Conservation (phyloP, 1,140 invertebrate genomes). For the Mycetomoellerius zeteki region DNA sequence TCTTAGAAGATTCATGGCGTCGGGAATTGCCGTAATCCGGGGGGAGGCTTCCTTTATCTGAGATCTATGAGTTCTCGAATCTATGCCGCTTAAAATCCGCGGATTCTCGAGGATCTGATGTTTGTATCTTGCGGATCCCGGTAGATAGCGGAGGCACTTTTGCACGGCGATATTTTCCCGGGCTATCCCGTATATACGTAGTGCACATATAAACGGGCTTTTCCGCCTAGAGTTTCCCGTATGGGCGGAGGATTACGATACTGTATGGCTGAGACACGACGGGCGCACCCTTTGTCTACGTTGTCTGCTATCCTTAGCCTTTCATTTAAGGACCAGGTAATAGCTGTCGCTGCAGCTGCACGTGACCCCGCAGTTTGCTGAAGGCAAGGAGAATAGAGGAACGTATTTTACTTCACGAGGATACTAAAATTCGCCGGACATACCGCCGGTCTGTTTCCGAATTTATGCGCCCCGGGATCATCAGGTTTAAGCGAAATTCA, state of each 20-base stretch:
- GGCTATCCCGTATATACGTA: constrained; percentile 36
- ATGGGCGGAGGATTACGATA: constrained; percentile 76
- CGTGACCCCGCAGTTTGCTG: constrained; percentile 35
- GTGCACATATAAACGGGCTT: constrained; percentile 60
- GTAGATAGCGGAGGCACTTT: background rate
- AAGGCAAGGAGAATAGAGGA: background rate
- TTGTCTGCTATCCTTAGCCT: constrained; percentile 46
- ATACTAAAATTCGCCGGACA: constrained; percentile 26
- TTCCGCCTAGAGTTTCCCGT: constrained; percentile 66
- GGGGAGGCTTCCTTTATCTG: background rate
- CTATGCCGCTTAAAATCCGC: constrained; percentile 1
- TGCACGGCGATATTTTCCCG: constrained; percentile 21
- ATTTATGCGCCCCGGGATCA: constrained; percentile 7
- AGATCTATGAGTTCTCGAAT: constrained; percentile 19
- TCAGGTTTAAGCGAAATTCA: constrained; percentile 14
- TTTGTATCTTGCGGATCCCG: constrained; percentile 24
- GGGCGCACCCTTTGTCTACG: constrained; percentile 53
- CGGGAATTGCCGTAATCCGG: background rate
- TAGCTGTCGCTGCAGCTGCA: constrained; percentile 56
- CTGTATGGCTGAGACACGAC: constrained; percentile 71
- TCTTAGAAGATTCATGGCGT: background rate
- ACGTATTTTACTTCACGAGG: constrained; percentile 9
- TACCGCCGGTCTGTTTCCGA: background rate
- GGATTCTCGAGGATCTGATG: constrained; percentile 8
- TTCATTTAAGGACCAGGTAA: constrained; percentile 59